Evolutionary conservation across 2,797 vertebrate genomes (phyloP), one percentile per base, ranked within the genome.

Genomic region (Halcyon chelicuti): DNA sequence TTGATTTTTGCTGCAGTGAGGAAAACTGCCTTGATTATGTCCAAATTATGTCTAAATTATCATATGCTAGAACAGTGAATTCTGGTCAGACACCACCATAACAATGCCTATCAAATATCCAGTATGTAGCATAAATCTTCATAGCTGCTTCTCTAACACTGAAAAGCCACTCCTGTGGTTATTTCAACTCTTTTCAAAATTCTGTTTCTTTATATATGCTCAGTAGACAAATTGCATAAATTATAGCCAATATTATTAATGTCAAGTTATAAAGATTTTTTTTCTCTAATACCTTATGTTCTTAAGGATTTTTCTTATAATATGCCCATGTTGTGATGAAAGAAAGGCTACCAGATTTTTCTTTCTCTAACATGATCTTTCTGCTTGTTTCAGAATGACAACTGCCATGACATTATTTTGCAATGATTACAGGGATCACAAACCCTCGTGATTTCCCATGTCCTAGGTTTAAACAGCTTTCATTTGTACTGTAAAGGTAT

Each of bases 171-270:
- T 44, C 14, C 51, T 73, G 19, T 25, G 29, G n/a, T 60, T 78
- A 73, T 71, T 79, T 66, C 60, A 86, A 39, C 13, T 9, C 8
- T 60, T 67, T 73, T 76, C n/a, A 28, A 63, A 52, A 79, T 82
- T 87, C 33, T 49, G 14, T 62, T 65, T 76, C 22, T 66, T 22
- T 79, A 2, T 47, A 3, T 58, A 39, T 76, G 83, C 47, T 75
- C 37, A 37, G 11, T 12, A 44, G 25, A 44, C 4, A 77, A 21
- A 49, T 9, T 79, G 23, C 12, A 21, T 76, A 66, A 80, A 90
- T 9, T 5, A 35, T 14, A 42, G 17, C 14, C 0, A 0, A n/a
- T 71, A 20, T 14, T 54, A 57, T 37, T 55, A 46, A 42, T 33
- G 12, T 61, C 13, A 92, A 47, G 5, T 42, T 46, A 25, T 6